phyloP scores from a whole-genome alignment of 2,888 invertebrate genomes.

The Anoplius nigerrimus region DNA sequence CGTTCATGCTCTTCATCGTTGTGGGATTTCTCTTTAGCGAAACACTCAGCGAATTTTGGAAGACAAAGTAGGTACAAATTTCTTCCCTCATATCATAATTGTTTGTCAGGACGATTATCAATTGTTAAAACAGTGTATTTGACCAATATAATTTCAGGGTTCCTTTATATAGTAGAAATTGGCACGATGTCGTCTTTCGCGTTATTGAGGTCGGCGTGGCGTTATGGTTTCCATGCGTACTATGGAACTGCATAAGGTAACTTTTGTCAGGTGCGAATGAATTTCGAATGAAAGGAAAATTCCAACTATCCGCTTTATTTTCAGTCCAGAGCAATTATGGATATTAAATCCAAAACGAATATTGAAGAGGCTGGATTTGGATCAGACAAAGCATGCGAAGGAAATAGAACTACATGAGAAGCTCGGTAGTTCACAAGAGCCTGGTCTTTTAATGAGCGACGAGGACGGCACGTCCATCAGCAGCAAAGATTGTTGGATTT shows the following conservation, averaged over 20 bases:
- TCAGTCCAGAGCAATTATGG: conserved; percentile 91
- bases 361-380: conserved; percentile 79
- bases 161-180: conserved; percentile 92
- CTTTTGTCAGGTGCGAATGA: not conserved
- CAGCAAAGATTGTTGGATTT: conserved; percentile 93
- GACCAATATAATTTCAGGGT: conserved; percentile 77
- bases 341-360: conserved; percentile 93
- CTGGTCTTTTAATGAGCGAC: conserved; percentile 42
- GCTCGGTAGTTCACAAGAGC: conserved; percentile 51
- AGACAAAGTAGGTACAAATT: conserved; percentile 83
- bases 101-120: no score
- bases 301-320: conserved; percentile 17
- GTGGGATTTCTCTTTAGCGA: conserved; percentile 93
- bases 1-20: conserved; percentile 92
- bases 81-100: not conserved
- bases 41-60: conserved; percentile 94
- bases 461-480: conserved; percentile 75
- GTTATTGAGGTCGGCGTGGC: conserved; percentile 94
- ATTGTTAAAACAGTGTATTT: not conserved
- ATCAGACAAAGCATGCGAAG: conserved; percentile 65
- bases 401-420: conserved; percentile 71
- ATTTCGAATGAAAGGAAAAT: not conserved
- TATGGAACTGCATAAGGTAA: conserved; percentile 95
- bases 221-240: conserved; percentile 95
- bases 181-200: conserved; percentile 94